Base-by-base conservation (phyloP, 2,888 invertebrate genomes). In the Sphecodes monilicornis region DNA sequence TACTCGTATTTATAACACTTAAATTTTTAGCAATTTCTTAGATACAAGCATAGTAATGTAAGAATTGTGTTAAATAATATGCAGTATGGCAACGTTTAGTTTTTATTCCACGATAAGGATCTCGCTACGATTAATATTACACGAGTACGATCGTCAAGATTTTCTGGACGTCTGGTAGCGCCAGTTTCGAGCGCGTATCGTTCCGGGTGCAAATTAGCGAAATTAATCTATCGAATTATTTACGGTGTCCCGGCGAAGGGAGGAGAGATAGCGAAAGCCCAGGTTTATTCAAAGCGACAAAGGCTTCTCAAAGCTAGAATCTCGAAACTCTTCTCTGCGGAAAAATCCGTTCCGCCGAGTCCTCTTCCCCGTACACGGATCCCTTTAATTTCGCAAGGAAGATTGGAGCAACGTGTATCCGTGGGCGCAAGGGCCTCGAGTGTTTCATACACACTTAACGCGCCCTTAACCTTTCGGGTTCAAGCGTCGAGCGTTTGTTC, bases 361-460 rank as follows among this genome's bases (percentile, higher is more conserved):
- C n/a, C 18, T 41, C 39, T n/a, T 57, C 43, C 41, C 41, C 22
- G 43, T 36, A 39, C n/a, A 29, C 11, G 26, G 1, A 26, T 68
- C 32, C 4, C 64, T 46, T 64, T 54, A 73, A 73, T 78, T 68
- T 29, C 29, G 22, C 78, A 3, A 26, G 66, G 78, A 64, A 76
- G 68, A 76, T 76, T 39, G 68, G 22, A 39, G 76, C 39, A 54
- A 50, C 66, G 76, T 36, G 66, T 76, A 78, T 71, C 71, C 46
- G 64, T 18, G n/a, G 39, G 39, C 64, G 6, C 74, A 74, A 79
- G 43, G 36, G 50, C 54, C 32, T 79, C 29, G 68, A 79, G 78
- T 57, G 78, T 79, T 78, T 74, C 73, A 43, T 79, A 79, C 74
- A 69, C 73, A 68, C 74, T 74, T 69, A 68, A 68, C 46, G 72